Percentiles rank a stretch among this genome's conserved stretches.
phyloP scores from a whole-genome alignment of 2,113 vertebrate species.

The Calidris pugnax region DNA sequence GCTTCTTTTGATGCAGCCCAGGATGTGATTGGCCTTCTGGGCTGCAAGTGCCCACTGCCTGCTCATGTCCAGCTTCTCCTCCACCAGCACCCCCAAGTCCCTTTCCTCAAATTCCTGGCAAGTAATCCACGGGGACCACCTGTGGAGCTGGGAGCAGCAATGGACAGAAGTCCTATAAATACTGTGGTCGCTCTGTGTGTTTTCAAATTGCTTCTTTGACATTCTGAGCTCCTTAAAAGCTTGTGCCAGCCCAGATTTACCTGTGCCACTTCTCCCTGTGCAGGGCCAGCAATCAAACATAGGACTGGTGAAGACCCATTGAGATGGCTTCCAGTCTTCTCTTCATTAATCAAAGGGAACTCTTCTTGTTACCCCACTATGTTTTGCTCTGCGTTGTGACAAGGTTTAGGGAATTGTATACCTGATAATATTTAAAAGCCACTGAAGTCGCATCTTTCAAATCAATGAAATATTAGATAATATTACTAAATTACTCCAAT shows the following conservation, averaged over 20 bases:
- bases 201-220: not conserved
- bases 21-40: no score
- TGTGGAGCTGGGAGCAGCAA: not conserved
- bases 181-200: not conserved
- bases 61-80: no score
- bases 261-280: not conserved
- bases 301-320: not conserved
- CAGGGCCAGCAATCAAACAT: not conserved
- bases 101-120: no score
- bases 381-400: no score
- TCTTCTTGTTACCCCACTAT: no score
- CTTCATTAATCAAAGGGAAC: not conserved
- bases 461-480: not conserved
- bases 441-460: not conserved
- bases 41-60: no score
- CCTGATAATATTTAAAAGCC: no score
- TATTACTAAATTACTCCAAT: not conserved
- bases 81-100: no score
- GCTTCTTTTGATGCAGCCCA: no score
- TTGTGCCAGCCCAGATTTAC: not conserved
- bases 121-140: not conserved
- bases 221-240: not conserved
- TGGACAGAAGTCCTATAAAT: not conserved
- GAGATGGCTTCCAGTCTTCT: not conserved
- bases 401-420: no score